Evolutionary conservation across 2,888 invertebrate genomes (phyloP).

Genomic region (Drepanosiphum platanoidis): DNA sequence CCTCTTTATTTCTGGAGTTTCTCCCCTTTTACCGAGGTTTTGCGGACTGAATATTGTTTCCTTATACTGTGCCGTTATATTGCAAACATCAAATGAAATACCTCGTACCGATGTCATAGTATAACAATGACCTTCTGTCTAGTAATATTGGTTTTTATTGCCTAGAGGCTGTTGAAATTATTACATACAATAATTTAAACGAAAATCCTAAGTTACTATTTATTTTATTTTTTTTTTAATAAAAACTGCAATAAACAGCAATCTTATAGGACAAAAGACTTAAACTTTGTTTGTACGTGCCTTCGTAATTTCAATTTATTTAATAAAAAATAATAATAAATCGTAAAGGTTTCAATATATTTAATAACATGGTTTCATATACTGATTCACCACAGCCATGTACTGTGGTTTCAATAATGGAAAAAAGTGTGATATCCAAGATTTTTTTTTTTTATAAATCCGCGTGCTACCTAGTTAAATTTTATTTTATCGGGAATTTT

Average conservation of each 20-base stretch:
- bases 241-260: background rate
- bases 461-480: too few species aligned
- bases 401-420: too few species aligned
- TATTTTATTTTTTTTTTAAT: constrained; percentile 20
- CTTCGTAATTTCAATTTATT: background rate
- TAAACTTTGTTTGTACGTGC: background rate
- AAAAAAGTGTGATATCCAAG: too few species aligned
- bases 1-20: constrained; percentile 58
- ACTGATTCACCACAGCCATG: too few species aligned
- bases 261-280: background rate
- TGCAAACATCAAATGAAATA: constrained; percentile 42
- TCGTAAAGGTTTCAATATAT: too few species aligned
- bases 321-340: too few species aligned
- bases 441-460: too few species aligned
- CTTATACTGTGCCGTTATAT: constrained; percentile 36
- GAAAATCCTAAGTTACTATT: background rate
- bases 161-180: constrained; percentile 14
- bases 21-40: constrained; percentile 55
- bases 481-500: too few species aligned
- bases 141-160: constrained; percentile 49
- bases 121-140: constrained; percentile 48
- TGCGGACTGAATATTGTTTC: constrained; percentile 56
- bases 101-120: background rate
- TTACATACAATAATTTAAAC: constrained; percentile 20
- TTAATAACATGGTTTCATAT: too few species aligned